phyloP scores from a whole-genome alignment of 2,888 invertebrate genomes.

The Conops quadrifasciatus region DNA sequence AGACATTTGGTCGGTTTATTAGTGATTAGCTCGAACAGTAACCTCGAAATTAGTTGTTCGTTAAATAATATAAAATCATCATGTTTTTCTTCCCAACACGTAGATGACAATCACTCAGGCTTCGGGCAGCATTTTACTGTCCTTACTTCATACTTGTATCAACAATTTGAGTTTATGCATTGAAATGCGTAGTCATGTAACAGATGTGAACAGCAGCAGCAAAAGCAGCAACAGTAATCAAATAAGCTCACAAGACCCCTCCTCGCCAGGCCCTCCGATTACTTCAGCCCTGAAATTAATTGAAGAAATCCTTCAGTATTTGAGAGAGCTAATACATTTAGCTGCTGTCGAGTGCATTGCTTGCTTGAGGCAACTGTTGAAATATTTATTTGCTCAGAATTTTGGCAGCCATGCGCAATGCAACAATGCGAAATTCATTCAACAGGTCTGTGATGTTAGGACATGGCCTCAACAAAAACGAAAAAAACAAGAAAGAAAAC shows the following conservation, averaged over 20 bases:
- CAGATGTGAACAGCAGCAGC: constrained; percentile 28
- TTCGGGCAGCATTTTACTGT: constrained; percentile 76
- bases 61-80: too few relatives aligned
- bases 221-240: constrained; percentile 4
- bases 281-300: constrained; percentile 60
- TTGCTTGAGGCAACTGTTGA: constrained; percentile 78
- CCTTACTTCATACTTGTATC: constrained; percentile 61
- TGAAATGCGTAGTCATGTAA: constrained; percentile 53
- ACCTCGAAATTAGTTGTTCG: too few relatives aligned
- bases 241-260: constrained; percentile 34
- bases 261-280: constrained; percentile 29
- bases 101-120: constrained; percentile 81
- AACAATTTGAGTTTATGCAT: constrained; percentile 60
- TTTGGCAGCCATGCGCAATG: constrained; percentile 63
- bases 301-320: constrained; percentile 79
- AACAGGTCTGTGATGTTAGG: constrained; percentile 54
- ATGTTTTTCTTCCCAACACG: constrained; percentile 43
- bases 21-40: too few relatives aligned
- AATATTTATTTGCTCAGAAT: constrained; percentile 79
- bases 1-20: too few relatives aligned
- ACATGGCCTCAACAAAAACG: constrained; percentile 45
- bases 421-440: constrained; percentile 52
- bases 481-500: constrained; percentile 14
- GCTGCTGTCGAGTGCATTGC: constrained; percentile 75
- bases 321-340: constrained; percentile 73